These are phyloP conservation scores for Cotesia chilonis DNA, from an alignment of 1,140 invertebrate genomes.

Conservation along the genomic window DNA sequence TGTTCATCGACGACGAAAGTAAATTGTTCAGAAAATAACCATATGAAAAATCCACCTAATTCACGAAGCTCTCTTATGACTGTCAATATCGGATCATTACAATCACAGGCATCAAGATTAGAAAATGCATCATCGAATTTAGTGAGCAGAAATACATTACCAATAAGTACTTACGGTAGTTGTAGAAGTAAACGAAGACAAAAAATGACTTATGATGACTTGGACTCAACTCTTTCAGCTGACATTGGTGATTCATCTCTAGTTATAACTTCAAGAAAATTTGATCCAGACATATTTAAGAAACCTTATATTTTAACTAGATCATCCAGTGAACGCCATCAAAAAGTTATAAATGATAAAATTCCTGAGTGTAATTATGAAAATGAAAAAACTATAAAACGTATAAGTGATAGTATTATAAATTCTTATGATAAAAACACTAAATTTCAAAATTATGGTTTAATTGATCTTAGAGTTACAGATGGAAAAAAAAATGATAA, in stretches of 20 bases:
- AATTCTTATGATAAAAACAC: constrained; percentile 52
- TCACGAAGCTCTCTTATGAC: constrained; percentile 44
- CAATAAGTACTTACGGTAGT: constrained; percentile 42
- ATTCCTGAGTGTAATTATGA: constrained; percentile 36
- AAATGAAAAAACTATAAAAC: constrained; percentile 51
- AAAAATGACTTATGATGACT: constrained; percentile 54
- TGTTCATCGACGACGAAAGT: background rate
- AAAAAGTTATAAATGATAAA: constrained; percentile 32
- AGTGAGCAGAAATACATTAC: background rate
- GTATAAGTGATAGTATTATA: constrained; percentile 56
- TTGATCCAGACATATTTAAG: constrained; percentile 55
- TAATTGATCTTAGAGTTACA: constrained; percentile 47
- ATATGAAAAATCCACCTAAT: constrained; percentile 46
- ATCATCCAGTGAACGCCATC: constrained; percentile 51
- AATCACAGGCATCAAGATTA: constrained; percentile 11
- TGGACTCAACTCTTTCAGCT: constrained; percentile 60
- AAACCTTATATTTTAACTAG: constrained; percentile 55
- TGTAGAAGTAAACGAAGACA: constrained; percentile 42
- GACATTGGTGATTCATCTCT: constrained; percentile 57
- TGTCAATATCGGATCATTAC: background rate
- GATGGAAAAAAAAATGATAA: constrained; percentile 18
- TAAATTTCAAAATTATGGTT: constrained; percentile 59
- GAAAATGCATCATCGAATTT: constrained; percentile 1
- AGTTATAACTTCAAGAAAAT: constrained; percentile 54
- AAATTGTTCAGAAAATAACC: constrained; percentile 9